phyloP scores from a whole-genome alignment of 2,113 vertebrate genomes.

The Dinomys branickii region DNA sequence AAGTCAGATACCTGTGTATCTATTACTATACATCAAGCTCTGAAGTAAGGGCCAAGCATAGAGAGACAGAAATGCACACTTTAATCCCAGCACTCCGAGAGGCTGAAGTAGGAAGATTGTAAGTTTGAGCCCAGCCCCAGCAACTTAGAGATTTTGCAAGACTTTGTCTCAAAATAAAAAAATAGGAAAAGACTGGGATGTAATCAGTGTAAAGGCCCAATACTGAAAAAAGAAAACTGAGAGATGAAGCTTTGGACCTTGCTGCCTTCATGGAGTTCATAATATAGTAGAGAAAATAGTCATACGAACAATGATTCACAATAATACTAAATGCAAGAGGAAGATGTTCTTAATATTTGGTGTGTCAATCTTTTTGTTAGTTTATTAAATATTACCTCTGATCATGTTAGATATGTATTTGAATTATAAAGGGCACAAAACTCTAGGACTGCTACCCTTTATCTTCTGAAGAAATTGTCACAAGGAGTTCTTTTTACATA shows the following conservation, averaged over 20 bases:
- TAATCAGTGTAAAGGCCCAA: background rate
- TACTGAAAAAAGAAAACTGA: background rate
- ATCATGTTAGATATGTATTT: background rate
- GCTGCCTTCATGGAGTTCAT: background rate
- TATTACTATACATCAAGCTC: background rate
- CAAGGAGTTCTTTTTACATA: constrained; percentile 22
- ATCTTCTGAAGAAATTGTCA: constrained; percentile 39
- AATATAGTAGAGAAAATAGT: background rate
- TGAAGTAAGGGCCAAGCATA: background rate
- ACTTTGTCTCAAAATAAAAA: background rate
- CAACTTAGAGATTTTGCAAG: background rate
- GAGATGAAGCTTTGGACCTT: background rate
- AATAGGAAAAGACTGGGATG: background rate
- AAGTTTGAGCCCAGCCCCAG: background rate
- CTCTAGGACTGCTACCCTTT: background rate
- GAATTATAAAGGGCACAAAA: constrained; percentile 15
- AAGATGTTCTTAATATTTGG: background rate
- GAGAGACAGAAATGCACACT: background rate
- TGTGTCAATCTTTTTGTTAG: constrained; percentile 3
- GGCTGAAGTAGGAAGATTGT: background rate
- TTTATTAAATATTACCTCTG: constrained; percentile 44
- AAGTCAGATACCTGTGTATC: background rate
- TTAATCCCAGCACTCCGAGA: background rate
- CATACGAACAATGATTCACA: constrained; percentile 28
- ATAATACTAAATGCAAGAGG: constrained; percentile 2